Base-by-base conservation (phyloP, 1,140 invertebrate species). In the Stenopsyche tienmushanensis region DNA sequence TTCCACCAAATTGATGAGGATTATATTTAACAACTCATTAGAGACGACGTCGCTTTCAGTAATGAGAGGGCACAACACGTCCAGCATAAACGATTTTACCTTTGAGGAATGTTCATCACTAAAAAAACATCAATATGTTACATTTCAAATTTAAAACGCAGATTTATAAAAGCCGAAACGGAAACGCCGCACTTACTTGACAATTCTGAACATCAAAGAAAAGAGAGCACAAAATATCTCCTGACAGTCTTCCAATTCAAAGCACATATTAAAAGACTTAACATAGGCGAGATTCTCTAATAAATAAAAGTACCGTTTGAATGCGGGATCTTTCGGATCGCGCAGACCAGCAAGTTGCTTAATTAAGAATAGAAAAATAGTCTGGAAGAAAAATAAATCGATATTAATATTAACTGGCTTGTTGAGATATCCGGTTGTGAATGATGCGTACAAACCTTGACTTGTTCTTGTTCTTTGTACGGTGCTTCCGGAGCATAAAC, bases 401-500 rank as follows among this genome's bases (percentile, higher is more conserved):
- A 15, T 7, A 29, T 25, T 53, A 53, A 1, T 52, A 52, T 9
- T 10, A 23, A 63, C 24, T 47, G 15, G 7, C 5, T 47, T 7
- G 15, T 13, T 24, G 18, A 21, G 50, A 53, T 53, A n/a, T n/a
- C n/a, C n/a, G n/a, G n/a, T n/a, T n/a, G n/a, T n/a, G 17, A 34
- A n/a, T 18, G 17, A 21, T 52, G 20, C 20, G 21, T 7, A 26
- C 10, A 10, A 73, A 86, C 84, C 78, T 91, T 93, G 50, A 98
- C 89, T 81, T 96, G 93, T 59, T 94, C 91, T 29, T 91, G 87
- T 77, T 98, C 94, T 80, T 96, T 97, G 76, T 97, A 99, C 0
- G 96, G 96, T 63, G 96, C 95, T 77, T 98, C 96, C n/a, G 96
- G 96, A 7, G 96, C 96, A 81, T 97, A 98, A n/a, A 99, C 93